phyloP scores from a whole-genome alignment of 2,113 vertebrate genomes.

The Odobenus rosmarus region DNA sequence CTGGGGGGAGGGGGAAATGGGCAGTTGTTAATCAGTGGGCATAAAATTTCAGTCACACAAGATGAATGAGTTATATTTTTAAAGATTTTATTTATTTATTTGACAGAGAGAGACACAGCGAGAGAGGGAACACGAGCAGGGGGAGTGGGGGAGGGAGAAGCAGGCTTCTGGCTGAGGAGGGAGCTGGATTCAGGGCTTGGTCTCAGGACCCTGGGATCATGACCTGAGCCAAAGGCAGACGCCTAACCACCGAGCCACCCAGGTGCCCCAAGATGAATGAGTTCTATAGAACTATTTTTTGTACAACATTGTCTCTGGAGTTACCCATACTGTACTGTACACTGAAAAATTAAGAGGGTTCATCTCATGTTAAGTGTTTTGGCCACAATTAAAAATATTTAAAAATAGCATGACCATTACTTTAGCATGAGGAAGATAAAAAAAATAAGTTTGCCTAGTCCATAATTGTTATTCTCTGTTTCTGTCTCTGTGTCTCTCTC shows the following conservation, averaged over 20 bases:
- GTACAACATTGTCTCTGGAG: not conserved
- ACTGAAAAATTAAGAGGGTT: not conserved
- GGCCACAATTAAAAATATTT: not conserved
- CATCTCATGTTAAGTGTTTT: not conserved
- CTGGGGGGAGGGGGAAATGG: not conserved
- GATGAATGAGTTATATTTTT: not conserved
- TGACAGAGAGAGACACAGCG: too few relatives aligned
- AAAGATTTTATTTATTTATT: too few relatives aligned
- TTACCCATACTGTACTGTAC: not conserved
- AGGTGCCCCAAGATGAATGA: too few relatives aligned
- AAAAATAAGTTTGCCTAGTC: not conserved
- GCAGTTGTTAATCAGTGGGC: not conserved
- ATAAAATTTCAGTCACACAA: not conserved
- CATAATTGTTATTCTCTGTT: not conserved
- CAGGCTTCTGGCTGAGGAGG: too few relatives aligned
- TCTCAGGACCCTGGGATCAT: too few relatives aligned
- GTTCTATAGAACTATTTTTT: not conserved
- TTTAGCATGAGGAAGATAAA: not conserved
- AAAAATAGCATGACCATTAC: not conserved
- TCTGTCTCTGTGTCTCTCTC: not conserved
- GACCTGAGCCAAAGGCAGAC: too few relatives aligned
- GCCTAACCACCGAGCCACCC: too few relatives aligned
- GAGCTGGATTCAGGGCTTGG: too few relatives aligned
- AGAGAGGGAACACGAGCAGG: too few relatives aligned
- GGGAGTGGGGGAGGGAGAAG: too few relatives aligned